A percentile compares a stretch with the other conserved stretches of the same genome.
These are phyloP conservation scores for Jaculus jaculus DNA, from an alignment of 2,113 vertebrate genomes.

Conservation along the genomic window DNA sequence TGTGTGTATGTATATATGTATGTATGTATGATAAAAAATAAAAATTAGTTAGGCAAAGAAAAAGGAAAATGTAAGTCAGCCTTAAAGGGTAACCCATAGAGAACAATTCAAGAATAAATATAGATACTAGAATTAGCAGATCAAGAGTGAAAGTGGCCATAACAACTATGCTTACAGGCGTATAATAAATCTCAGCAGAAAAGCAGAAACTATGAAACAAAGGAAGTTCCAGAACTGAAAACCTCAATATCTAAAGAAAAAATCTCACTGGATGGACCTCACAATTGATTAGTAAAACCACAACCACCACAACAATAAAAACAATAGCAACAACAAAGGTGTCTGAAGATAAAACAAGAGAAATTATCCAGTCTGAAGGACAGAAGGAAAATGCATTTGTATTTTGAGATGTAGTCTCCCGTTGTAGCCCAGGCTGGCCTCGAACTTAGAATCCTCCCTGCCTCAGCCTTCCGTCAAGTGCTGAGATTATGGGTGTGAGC, in stretches of 20 bases:
- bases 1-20: too few species aligned
- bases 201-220: background rate
- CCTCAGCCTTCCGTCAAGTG: background rate
- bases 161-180: background rate
- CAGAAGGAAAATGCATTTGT: background rate
- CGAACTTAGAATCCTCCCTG: background rate
- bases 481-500: background rate
- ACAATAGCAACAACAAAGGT: background rate
- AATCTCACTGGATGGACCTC: background rate
- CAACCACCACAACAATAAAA: background rate
- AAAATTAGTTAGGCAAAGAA: background rate
- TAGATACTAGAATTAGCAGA: background rate
- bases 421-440: background rate
- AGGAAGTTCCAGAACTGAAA: conserved; percentile 43
- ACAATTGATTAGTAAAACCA: background rate
- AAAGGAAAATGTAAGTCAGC: background rate
- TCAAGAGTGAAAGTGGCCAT: background rate
- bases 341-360: background rate
- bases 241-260: background rate
- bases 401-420: background rate
- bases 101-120: background rate
- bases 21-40: too few species aligned
- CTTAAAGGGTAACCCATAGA: background rate
- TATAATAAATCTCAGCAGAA: conserved; percentile 23
- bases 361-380: conserved; percentile 6